Evolutionary conservation across 1,140 invertebrate species (phyloP), one percentile per base, ranked within the genome.

Genomic region (Ceratina japonica): DNA sequence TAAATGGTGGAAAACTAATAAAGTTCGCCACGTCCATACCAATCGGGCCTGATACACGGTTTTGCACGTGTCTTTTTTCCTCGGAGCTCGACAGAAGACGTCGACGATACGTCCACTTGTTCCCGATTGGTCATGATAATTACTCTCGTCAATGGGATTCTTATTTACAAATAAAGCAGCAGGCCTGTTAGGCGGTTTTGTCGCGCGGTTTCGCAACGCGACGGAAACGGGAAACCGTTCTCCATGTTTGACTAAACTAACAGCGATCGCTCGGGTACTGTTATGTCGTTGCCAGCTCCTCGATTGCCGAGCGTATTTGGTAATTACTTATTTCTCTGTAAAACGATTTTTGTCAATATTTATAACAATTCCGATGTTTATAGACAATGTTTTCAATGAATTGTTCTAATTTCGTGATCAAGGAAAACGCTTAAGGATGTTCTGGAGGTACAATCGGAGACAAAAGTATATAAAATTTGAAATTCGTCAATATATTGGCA

Each of bases 1-100:
- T 79, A 79, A 79, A 79, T 79, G 69, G 76, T 49, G 76, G 69
- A 79, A 79, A 79, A 79, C 76, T 79, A 64, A 79, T 79, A 79
- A 79, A 62, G 71, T 72, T 65, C 71, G 27, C 44, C 70, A 54
- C 59, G 37, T 59, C 22, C 76, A 49, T 71, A 62, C 68, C 69
- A 18, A 78, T 78, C 75, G 59, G 54, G 58, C 76, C 63, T 59
- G 72, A n/a, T 79, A 79, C 70, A 73, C 76, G 61, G 59, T 64
- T 64, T 70, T 58, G 8, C 4, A 22, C 69, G 13, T 18, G 7
- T 8, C 22, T 27, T 62, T 22, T 49, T 69, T 61, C 54, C 24
- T n/a, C 10, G 10, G 18, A 16, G 10, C 51, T n/a, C 54, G 37
- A 20, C 13, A 13, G 15, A 10, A 61, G 37, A 62, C 24, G 44